A percentile compares a stretch with the other conserved stretches of the same genome.
Evolutionary conservation across 2,888 invertebrate genomes (phyloP).

Genomic region (Invenusta paracnida): DNA sequence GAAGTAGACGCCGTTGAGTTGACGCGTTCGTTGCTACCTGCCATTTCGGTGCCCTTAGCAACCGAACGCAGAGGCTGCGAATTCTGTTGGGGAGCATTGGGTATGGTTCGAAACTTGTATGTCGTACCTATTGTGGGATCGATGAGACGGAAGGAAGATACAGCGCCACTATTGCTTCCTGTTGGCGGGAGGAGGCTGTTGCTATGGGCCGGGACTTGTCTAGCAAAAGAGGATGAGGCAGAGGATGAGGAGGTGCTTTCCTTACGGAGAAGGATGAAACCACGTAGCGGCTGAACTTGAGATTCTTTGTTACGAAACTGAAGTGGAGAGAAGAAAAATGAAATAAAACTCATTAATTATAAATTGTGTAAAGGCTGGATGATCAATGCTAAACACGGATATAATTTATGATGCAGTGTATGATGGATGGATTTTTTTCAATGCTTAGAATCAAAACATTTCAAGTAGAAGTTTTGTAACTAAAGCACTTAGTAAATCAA

Average conservation of each 20-base stretch:
- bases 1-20: neutral
- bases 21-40: no score
- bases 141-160: neutral
- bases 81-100: no score
- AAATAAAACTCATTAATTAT: neutral
- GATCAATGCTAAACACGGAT: no score
- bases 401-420: no score
- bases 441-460: no score
- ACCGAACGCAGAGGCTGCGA: neutral
- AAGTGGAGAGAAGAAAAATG: neutral
- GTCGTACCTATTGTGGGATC: conserved; percentile 19
- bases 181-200: no score
- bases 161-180: no score
- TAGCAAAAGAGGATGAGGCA: no score
- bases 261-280: neutral
- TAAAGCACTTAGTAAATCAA: no score
- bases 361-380: no score
- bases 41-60: neutral
- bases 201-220: neutral
- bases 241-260: neutral
- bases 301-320: neutral
- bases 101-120: conserved; percentile 9
- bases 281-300: neutral
- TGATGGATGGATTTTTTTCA: no score
- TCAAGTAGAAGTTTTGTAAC: no score